phyloP scores from a whole-genome alignment of 2,113 vertebrate species.

The Trinectes maculatus region DNA sequence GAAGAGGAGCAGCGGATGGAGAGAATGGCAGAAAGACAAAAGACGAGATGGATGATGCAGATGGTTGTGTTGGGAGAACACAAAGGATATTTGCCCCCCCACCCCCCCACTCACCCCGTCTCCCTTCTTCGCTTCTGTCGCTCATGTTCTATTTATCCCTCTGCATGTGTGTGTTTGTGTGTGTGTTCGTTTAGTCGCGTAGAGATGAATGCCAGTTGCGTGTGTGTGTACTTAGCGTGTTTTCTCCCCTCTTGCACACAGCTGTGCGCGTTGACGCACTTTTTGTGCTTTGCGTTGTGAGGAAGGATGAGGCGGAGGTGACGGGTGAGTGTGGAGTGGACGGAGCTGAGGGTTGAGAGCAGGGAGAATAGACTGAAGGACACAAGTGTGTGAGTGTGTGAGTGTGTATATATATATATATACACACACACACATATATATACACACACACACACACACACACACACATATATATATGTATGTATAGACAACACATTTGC shows the following conservation, averaged over 20 bases:
- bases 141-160: slow-evolving; percentile 15
- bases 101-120: slow-evolving; percentile 1
- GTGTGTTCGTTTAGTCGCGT: slow-evolving; percentile 21
- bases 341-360: too few species aligned
- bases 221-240: too few species aligned
- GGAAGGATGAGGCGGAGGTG: too few species aligned
- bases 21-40: slow-evolving; percentile 22
- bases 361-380: slow-evolving; percentile 8
- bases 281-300: too few species aligned
- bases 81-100: slow-evolving; percentile 35
- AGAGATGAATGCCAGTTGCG: slow-evolving; percentile 35
- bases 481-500: too few species aligned
- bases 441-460: too few species aligned
- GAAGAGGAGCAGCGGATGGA: slow-evolving; percentile 37
- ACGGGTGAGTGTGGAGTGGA: slow-evolving; percentile 13
- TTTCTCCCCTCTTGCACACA: too few species aligned
- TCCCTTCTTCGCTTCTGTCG: background rate
- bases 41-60: slow-evolving; percentile 53
- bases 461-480: too few species aligned
- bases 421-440: too few species aligned
- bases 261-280: too few species aligned
- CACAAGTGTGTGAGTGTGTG: background rate
- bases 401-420: background rate
- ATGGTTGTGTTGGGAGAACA: slow-evolving; percentile 41
- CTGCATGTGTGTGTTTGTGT: slow-evolving; percentile 18